A percentile compares a stretch with the other conserved stretches of the same genome.
These are phyloP conservation scores for Chrosomus eos DNA, from an alignment of 2,797 vertebrate genomes.

Conservation along the genomic window DNA sequence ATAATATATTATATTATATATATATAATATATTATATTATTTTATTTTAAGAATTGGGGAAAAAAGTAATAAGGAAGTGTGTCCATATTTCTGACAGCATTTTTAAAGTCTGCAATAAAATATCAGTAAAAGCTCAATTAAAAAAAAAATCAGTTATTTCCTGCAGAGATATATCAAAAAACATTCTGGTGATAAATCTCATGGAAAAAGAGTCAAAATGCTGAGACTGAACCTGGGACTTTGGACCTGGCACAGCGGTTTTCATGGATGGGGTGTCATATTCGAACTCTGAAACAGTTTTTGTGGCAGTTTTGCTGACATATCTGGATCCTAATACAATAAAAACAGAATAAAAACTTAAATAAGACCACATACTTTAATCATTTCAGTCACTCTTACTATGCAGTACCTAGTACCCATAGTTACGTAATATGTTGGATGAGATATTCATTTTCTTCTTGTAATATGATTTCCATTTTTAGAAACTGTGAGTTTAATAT, in stretches of 20 bases:
- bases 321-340: constrained; percentile 79
- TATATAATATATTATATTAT: too few species aligned
- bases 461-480: too few species aligned
- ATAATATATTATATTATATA: too few species aligned
- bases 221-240: constrained; percentile 74
- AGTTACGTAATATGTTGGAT: background rate
- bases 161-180: background rate
- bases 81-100: background rate
- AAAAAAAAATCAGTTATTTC: background rate
- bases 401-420: background rate
- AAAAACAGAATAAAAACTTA: background rate
- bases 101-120: background rate
- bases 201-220: background rate
- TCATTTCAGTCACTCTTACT: background rate
- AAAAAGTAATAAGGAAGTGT: background rate
- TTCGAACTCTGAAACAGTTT: constrained; percentile 89
- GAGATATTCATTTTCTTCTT: too few species aligned
- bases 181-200: background rate
- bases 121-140: background rate
- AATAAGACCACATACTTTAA: background rate
- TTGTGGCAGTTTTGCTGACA: constrained; percentile 89
- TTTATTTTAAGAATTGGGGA: background rate
- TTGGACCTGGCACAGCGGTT: constrained; percentile 91
- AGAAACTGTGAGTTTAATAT: too few species aligned
- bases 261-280: constrained; percentile 95